These are phyloP conservation scores for Halcyon smyrnensis DNA, from an alignment of 2,797 vertebrate species.

Conservation along the genomic window DNA sequence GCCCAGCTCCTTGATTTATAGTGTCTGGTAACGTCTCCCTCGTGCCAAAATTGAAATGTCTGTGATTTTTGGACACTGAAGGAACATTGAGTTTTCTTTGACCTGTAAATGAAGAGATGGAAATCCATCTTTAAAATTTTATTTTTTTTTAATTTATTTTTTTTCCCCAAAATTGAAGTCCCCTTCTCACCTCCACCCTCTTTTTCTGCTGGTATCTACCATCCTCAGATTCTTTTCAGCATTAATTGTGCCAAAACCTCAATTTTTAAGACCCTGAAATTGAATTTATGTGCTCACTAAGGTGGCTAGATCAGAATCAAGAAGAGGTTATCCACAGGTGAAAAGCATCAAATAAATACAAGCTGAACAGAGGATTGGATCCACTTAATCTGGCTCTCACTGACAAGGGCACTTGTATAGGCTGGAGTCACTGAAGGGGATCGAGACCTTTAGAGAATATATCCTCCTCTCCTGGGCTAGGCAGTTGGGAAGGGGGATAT, in stretches of 20 bases:
- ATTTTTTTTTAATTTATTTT: neutral
- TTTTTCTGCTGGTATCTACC: neutral
- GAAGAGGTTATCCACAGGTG: neutral
- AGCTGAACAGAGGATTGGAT: neutral
- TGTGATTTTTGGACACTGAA: neutral
- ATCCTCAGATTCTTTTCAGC: neutral
- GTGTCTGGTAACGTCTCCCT: neutral
- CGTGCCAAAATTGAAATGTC: neutral
- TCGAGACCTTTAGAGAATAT: neutral
- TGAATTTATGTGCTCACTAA: neutral
- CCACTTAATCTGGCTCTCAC: neutral
- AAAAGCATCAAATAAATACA: neutral
- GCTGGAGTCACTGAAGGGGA: neutral
- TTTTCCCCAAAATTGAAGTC: neutral
- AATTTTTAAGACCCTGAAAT: neutral
- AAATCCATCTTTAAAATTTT: neutral
- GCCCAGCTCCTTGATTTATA: neutral
- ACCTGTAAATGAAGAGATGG: neutral
- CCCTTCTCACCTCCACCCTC: neutral
- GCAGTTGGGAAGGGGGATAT: neutral
- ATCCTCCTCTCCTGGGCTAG: neutral
- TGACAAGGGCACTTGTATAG: neutral
- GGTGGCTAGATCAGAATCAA: neutral
- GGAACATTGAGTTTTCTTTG: neutral
- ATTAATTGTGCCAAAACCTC: neutral